Base-by-base conservation (phyloP, 2,888 invertebrate species). In the Hoplodrina ambigua region DNA sequence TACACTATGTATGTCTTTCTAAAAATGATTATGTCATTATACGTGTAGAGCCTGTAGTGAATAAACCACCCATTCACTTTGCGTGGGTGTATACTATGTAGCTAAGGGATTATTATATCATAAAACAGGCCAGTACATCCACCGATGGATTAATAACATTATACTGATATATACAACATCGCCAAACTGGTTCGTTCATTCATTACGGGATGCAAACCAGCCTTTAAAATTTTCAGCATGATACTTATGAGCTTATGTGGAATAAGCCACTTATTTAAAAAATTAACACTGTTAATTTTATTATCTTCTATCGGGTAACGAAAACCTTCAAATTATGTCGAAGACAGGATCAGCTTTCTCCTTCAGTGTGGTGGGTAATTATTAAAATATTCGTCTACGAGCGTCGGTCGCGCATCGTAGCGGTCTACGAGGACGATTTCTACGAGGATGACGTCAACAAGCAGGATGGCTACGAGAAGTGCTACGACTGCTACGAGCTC, bases 81-180 rank as follows among this genome's bases (percentile, higher is more conserved):
- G 69, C 52, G 64, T 78, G 64, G 77, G 64, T 44, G 61, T 78
- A 58, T 54, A 54, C 25, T 61, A 68, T 49, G 53, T 68, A 73
- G 54, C 50, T 53, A n/a, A 52, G 50, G 25, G 50, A 77, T 78
- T 78, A 73, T 73, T 64, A 54, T 73, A 52, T 69, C 60, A 60
- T 64, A 65, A 69, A 77, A 73, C 56, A 54, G 37, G 50, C 46
- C 54, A 54, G 60, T 73, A 72, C 57, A 58, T 66, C 44, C 15
- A 66, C 61, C 50, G 41, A 33, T 57, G 30, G 50, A 61, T 69
- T 61, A 58, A 73, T 72, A 62, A 53, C 46, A 59, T 64, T 19
- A 73, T 52, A 52, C 56, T 68, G 53, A 66, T 52, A 66, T 44
- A 66, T 59, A 58, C 64, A 44, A 37, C 61, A 69, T 54, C 50